phyloP scores from a whole-genome alignment of 2,888 invertebrate genomes.

The Pseudococcus jackbeardsleyi region DNA sequence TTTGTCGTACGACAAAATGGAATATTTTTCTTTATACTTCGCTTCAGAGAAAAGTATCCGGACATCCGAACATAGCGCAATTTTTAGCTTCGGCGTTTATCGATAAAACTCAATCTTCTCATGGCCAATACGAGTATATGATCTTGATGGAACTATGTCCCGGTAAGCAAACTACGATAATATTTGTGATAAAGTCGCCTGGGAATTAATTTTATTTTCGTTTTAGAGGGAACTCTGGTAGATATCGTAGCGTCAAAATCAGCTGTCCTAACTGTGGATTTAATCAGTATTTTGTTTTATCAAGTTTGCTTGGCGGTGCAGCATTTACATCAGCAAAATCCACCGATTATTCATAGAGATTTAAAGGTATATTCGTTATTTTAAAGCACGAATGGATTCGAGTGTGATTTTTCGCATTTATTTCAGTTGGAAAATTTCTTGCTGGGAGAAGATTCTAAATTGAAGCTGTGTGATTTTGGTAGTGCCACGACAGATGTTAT shows the following conservation, averaged over 20 bases:
- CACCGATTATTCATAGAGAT: constrained; percentile 95
- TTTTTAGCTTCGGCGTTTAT: constrained; percentile 87
- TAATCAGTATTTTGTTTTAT: constrained; percentile 88
- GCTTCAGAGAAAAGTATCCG: constrained; percentile 83
- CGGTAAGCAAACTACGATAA: constrained; percentile 72
- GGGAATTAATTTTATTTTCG: constrained; percentile 52
- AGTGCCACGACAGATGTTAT: constrained; percentile 89
- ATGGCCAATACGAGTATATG: constrained; percentile 90
- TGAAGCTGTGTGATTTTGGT: constrained; percentile 98
- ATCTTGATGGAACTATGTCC: constrained; percentile 93
- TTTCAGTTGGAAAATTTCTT: constrained; percentile 89
- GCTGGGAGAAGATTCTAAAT: constrained; percentile 84
- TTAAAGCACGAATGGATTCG: neutral
- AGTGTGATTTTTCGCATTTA: neutral
- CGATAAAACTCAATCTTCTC: constrained; percentile 82
- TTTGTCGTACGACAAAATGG: constrained; percentile 59
- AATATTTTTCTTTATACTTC: constrained; percentile 6
- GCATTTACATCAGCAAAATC: constrained; percentile 88
- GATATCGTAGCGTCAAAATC: constrained; percentile 76
- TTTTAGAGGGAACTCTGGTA: constrained; percentile 76
- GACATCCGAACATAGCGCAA: constrained; percentile 92
- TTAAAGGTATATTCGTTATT: constrained; percentile 79
- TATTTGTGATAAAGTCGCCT: neutral
- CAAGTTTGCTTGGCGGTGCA: constrained; percentile 91
- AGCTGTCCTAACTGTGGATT: constrained; percentile 77